These are phyloP conservation scores for Phrynocephalus versicolor DNA, from an alignment of 2,113 vertebrate genomes.

Conservation along the genomic window DNA sequence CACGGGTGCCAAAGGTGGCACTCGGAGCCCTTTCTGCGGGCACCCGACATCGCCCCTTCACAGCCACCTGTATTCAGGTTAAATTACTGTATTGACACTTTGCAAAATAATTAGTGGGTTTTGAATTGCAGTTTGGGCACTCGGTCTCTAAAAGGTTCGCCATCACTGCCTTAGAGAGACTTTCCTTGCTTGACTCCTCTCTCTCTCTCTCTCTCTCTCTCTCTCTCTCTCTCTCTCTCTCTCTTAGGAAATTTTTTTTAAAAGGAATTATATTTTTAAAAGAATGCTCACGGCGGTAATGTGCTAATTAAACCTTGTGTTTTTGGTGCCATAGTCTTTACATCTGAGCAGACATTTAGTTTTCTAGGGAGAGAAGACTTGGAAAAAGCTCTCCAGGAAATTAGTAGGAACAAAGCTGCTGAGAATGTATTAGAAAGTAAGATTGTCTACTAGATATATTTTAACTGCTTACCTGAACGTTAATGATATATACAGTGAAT, in stretches of 20 bases:
- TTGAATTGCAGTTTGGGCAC: too few species aligned
- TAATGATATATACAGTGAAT: neutral
- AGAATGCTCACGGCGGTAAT: neutral
- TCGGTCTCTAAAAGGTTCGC: too few species aligned
- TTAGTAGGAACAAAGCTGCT: neutral
- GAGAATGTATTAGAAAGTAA: neutral
- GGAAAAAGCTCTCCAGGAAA: neutral
- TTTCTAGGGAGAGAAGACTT: neutral
- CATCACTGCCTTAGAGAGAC: too few species aligned
- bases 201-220: neutral
- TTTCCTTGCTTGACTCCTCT: too few species aligned
- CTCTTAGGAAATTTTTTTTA: neutral
- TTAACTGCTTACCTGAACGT: neutral
- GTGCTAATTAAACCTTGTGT: neutral
- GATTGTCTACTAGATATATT: neutral
- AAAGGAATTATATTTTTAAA: neutral
- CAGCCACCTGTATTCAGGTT: too few species aligned
- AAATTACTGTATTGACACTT: too few species aligned
- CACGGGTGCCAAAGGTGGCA: too few species aligned
- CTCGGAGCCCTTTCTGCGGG: too few species aligned
- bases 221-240: too few species aligned
- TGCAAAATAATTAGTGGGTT: too few species aligned
- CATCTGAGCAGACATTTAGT: neutral
- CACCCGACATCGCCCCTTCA: too few species aligned
- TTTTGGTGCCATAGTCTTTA: neutral